Conservation (phyloP, 2,797 vertebrate species). For the Telmatherina bonti region DNA sequence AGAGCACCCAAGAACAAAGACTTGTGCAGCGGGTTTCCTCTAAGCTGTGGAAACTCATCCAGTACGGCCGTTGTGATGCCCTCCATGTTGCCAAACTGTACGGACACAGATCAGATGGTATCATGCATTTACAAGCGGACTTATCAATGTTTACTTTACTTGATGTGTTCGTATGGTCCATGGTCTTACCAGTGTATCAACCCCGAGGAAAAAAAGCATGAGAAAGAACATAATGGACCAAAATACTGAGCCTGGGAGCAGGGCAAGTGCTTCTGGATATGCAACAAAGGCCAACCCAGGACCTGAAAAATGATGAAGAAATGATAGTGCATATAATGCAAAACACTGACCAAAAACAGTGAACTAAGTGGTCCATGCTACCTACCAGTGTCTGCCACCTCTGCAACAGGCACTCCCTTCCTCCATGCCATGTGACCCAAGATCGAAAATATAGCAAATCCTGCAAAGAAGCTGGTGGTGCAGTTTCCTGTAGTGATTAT, state of each 20-base stretch:
- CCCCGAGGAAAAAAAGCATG: constrained; percentile 88
- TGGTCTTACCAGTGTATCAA: constrained; percentile 85
- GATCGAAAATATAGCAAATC: constrained; percentile 89
- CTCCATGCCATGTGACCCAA: constrained; percentile 89
- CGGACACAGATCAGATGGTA: constrained; percentile 22
- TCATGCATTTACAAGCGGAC: not conserved
- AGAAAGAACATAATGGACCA: constrained; percentile 90
- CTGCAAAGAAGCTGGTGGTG: constrained; percentile 86
- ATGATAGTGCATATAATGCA: not conserved
- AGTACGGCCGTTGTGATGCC: constrained; percentile 87
- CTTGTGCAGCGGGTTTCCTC: constrained; percentile 75
- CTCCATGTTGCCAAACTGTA: constrained; percentile 90
- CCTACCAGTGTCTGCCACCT: constrained; percentile 87
- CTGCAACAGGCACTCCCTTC: constrained; percentile 82
- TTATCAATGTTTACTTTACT: not conserved
- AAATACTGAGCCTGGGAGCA: constrained; percentile 86
- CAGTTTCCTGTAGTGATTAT: constrained; percentile 88
- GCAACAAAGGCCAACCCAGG: constrained; percentile 89
- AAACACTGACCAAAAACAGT: too few species aligned
- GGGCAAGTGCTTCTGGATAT: constrained; percentile 89
- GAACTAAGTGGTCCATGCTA: constrained; percentile 9
- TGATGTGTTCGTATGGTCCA: not conserved
- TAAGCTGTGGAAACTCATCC: constrained; percentile 85
- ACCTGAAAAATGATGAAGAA: constrained; percentile 73
- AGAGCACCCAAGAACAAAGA: constrained; percentile 78